A percentile compares a stretch with the other conserved stretches of the same genome.
These are phyloP conservation scores for Drosophila suboccidentalis DNA, from an alignment of 2,888 invertebrate genomes.

Conservation along the genomic window DNA sequence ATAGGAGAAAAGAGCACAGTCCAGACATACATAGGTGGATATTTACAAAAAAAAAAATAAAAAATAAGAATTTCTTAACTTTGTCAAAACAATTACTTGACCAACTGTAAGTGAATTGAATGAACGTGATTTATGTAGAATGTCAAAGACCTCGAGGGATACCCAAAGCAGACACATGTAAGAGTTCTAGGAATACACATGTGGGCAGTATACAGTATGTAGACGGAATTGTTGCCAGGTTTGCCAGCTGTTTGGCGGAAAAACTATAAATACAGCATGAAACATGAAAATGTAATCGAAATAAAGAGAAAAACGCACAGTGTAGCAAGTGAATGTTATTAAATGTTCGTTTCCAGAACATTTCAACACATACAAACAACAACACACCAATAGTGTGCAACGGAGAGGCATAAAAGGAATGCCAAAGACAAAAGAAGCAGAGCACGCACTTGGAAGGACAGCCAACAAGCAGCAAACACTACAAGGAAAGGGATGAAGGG, in stretches of 20 bases:
- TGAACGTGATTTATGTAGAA: conserved; percentile 1
- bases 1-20: too few species aligned
- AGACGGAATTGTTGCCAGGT: conserved; percentile 42
- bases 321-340: conserved; percentile 34
- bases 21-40: too few species aligned
- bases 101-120: background rate
- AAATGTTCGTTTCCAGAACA: conserved; percentile 41
- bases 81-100: background rate
- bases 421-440: conserved; percentile 4
- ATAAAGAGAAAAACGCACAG: conserved; percentile 18
- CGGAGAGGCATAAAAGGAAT: conserved; percentile 14
- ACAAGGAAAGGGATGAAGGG: conserved; percentile 55
- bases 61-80: too few species aligned
- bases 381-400: conserved; percentile 4
- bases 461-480: background rate
- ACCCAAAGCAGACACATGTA: conserved; percentile 15
- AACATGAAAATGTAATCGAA: conserved; percentile 19
- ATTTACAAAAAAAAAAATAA: too few species aligned
- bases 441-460: conserved; percentile 15
- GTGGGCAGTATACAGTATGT: conserved; percentile 1
- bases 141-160: conserved; percentile 40
- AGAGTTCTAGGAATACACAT: conserved; percentile 34
- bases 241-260: conserved; percentile 39
- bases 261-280: conserved; percentile 42
- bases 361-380: conserved; percentile 16